These are phyloP conservation scores for Dastarcus helophoroides DNA, from an alignment of 2,888 invertebrate genomes.

Conservation along the genomic window DNA sequence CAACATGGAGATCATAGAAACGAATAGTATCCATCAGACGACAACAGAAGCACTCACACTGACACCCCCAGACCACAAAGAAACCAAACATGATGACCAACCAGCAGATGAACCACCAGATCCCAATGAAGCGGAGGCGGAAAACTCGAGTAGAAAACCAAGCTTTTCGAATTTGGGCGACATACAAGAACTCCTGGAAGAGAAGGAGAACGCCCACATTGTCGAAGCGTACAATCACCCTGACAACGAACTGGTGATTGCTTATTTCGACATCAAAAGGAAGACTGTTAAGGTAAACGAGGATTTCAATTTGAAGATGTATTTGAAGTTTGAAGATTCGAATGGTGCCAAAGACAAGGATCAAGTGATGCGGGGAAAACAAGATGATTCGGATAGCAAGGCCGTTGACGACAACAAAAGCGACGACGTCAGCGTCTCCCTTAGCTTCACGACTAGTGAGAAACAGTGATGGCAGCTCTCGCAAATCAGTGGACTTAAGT, in stretches of 20 bases:
- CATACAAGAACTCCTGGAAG: constrained; percentile 12
- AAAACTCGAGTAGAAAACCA: too few species aligned
- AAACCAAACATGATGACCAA: too few species aligned
- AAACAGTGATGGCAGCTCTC: not conserved
- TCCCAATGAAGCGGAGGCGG: too few species aligned
- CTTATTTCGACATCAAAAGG: constrained; percentile 20
- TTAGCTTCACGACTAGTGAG: constrained; percentile 2
- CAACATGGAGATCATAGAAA: too few species aligned
- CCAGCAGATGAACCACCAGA: too few species aligned
- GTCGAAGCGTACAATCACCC: constrained; percentile 27
- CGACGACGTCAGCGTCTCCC: constrained; percentile 4
- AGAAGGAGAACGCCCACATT: constrained; percentile 16
- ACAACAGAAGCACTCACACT: too few species aligned
- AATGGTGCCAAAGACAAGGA: constrained; percentile 5
- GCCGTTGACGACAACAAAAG: constrained; percentile 13
- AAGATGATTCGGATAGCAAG: constrained; percentile 13
- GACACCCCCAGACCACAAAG: too few species aligned
- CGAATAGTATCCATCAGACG: too few species aligned
- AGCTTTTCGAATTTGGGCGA: too few species aligned
- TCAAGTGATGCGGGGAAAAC: constrained; percentile 8
- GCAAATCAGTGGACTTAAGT: not conserved
- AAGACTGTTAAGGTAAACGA: constrained; percentile 7
- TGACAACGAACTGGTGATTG: constrained; percentile 24
- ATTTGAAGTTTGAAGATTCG: constrained; percentile 5
- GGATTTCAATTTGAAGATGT: constrained; percentile 9